Base-by-base conservation (phyloP, 2,888 invertebrate species). In the Erebia epiphron region DNA sequence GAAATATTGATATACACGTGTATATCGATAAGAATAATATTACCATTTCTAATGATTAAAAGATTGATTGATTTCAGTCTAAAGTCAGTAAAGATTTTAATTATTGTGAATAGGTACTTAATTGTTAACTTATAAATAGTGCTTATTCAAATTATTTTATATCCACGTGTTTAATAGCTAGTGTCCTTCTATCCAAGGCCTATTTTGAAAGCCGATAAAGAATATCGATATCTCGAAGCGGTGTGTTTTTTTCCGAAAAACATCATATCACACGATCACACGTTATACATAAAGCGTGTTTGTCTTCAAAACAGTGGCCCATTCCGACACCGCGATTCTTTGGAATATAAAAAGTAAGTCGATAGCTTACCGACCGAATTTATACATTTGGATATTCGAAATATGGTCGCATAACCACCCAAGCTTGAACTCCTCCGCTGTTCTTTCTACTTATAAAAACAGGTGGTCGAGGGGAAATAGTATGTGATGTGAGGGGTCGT, bases 381-480 rank as follows among this genome's bases (percentile, higher is more conserved):
- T 93, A 93, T 93, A 92, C 92, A 91, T 92, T 90, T 89, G 90
- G 91, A 90, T 93, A 91, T 91, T 89, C 92, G 88, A 91, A 92
- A 92, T 92, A 92, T 92, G 91, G 86, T 87, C 83, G 74, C 69
- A 71, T 73, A 49, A 78, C 91, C 87, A 84, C 16, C 67, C 0
- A 77, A 77, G 54, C n/a, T n/a, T 72, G 88, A 80, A 5, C 86
- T 78, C 0, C 75, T 70, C 21, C 58, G 57, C 79, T 76, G 64
- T 77, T 69, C 71, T 16, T n/a, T 49, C 56, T 1, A 41, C 0
- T 8, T 49, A 62, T 41, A 21, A 4, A 10, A 9, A 50, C n/a
- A 71, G 71, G 58, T 68, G 21, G 4, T 1, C 41, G 68, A 74
- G 79, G 74, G 64, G 75, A 57, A 7, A 58, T 71, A 58, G 62